These are phyloP conservation scores for Gymnocypris eckloni DNA, from an alignment of 2,797 vertebrate genomes.

Conservation along the genomic window DNA sequence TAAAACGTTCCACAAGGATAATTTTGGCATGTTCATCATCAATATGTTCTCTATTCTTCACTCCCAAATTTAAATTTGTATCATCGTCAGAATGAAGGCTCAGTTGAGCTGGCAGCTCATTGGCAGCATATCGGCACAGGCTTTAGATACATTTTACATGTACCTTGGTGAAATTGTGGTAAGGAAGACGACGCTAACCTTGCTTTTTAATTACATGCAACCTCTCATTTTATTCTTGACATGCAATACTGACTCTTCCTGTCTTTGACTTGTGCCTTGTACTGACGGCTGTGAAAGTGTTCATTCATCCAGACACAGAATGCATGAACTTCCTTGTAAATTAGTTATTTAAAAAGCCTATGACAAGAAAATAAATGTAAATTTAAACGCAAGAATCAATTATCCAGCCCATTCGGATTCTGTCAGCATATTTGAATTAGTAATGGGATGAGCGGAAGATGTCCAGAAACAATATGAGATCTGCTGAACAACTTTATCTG, in stretches of 20 bases:
- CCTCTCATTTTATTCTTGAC: not conserved
- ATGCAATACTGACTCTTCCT: not conserved
- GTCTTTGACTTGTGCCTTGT: not conserved
- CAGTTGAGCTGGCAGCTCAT: not conserved
- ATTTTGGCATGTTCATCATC: not conserved
- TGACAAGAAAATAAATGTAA: conserved; percentile 14
- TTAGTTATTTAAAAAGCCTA: conserved; percentile 13
- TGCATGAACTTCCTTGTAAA: not conserved
- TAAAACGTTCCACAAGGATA: not conserved
- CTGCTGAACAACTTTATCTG: not conserved
- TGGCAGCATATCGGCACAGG: not conserved
- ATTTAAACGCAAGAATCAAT: conserved; percentile 16
- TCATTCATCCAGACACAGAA: not conserved
- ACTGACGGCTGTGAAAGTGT: not conserved
- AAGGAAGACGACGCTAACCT: not conserved
- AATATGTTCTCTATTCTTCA: not conserved
- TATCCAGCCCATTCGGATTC: not conserved
- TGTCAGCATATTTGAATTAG: conserved; percentile 9
- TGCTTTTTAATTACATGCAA: not conserved
- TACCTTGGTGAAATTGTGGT: not conserved
- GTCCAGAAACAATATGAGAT: not conserved
- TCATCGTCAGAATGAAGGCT: not conserved
- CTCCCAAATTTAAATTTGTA: not conserved
- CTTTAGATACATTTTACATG: conserved; percentile 26
- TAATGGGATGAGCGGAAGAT: not conserved